phyloP scores from a whole-genome alignment of 2,888 invertebrate genomes.

The Zaprionus lineosus region DNA sequence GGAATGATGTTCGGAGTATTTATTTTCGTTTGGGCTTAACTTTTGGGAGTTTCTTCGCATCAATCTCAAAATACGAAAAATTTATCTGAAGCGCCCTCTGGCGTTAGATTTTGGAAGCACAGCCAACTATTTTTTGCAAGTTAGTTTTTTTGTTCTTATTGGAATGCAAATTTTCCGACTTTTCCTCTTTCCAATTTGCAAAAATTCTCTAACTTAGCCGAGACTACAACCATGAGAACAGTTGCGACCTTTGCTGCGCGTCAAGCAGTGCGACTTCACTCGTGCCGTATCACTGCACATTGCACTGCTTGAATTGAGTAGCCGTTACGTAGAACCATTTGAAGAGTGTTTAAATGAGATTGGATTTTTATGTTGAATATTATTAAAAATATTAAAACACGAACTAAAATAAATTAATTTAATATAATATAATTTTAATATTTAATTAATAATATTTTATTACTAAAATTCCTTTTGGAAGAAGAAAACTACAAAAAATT shows the following conservation, averaged over 20 bases:
- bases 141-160: slow-evolving; percentile 18
- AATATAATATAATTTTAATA: too few relatives aligned
- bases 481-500: too few relatives aligned
- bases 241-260: slow-evolving; percentile 2
- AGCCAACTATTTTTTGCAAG: slow-evolving; percentile 28
- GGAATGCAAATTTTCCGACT: slow-evolving; percentile 37
- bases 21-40: slow-evolving; percentile 14
- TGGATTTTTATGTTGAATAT: too few relatives aligned
- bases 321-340: not conserved
- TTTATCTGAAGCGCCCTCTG: slow-evolving; percentile 32
- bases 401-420: too few relatives aligned
- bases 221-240: slow-evolving; percentile 34
- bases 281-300: not conserved
- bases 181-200: slow-evolving; percentile 4
- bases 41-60: slow-evolving; percentile 11
- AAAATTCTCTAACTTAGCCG: slow-evolving; percentile 6
- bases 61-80: not conserved
- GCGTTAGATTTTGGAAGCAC: slow-evolving; percentile 14
- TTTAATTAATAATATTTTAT: too few relatives aligned
- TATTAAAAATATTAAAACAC: too few relatives aligned
- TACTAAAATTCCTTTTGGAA: too few relatives aligned
- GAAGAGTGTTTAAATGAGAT: too few relatives aligned
- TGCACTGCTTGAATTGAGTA: slow-evolving; percentile 24
- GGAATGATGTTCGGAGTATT: too few relatives aligned
- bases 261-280: slow-evolving; percentile 25